A percentile compares a stretch with the other conserved stretches of the same genome.
Conservation (phyloP, 1,140 invertebrate species). For the Thaumatotibia leucotreta region DNA sequence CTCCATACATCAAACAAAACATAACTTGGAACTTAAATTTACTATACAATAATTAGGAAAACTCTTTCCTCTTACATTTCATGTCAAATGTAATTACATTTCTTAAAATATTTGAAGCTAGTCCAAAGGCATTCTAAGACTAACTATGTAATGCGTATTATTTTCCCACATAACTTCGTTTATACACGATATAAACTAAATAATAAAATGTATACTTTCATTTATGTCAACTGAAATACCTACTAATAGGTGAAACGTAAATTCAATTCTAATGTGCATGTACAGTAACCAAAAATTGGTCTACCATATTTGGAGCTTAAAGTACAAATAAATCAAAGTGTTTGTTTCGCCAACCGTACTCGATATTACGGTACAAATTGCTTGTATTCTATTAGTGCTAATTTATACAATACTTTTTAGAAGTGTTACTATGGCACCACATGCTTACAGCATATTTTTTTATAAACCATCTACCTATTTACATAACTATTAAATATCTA, state of each 20-base stretch:
- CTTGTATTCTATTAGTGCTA: constrained; percentile 23
- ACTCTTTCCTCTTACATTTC: constrained; percentile 25
- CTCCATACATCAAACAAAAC: constrained; percentile 21
- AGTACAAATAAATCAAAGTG: no score
- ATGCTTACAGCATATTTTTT: constrained; percentile 60
- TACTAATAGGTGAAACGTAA: neutral
- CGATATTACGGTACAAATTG: neutral
- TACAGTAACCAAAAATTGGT: no score
- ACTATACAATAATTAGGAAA: constrained; percentile 33
- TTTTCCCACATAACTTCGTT: constrained; percentile 64
- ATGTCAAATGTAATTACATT: constrained; percentile 40
- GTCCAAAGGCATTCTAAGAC: constrained; percentile 60
- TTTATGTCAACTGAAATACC: constrained; percentile 18
- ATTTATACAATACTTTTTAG: constrained; percentile 58
- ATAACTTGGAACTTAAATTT: constrained; percentile 26
- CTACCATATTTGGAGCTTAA: no score
- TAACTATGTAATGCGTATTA: constrained; percentile 67
- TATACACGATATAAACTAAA: constrained; percentile 35
- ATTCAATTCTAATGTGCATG: constrained; percentile 4
- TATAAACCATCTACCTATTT: constrained; percentile 30
- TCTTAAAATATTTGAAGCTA: constrained; percentile 49
- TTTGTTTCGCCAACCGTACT: no score
- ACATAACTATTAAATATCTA: constrained; percentile 43
- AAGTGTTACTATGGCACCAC: constrained; percentile 71
- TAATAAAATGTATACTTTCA: constrained; percentile 24